Conservation (phyloP, 2,797 vertebrate species). For the Numenius phaeopus region DNA sequence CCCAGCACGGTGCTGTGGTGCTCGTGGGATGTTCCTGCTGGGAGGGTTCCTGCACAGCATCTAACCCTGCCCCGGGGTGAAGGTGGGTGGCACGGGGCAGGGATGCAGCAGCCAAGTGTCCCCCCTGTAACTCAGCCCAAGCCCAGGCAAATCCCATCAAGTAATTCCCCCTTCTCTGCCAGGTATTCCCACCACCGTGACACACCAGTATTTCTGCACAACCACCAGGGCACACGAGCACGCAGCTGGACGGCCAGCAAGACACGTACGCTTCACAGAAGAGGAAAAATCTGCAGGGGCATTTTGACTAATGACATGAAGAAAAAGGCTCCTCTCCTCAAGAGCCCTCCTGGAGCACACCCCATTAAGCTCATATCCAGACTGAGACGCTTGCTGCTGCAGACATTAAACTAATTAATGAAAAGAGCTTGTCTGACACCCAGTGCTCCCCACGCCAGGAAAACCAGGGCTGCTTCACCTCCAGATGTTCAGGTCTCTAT, state of each 20-base stretch:
- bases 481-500: neutral
- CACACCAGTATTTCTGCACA: neutral
- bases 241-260: neutral
- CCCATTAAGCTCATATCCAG: neutral
- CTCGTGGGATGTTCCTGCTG: rapidly evolving
- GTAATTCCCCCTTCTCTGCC: neutral
- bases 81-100: rapidly evolving
- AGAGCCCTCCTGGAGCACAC: neutral
- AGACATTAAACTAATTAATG: neutral
- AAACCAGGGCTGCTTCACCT: neutral
- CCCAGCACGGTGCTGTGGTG: rapidly evolving
- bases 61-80: neutral
- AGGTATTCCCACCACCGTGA: rapidly evolving
- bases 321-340: neutral
- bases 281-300: neutral
- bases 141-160: neutral
- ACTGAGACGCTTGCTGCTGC: neutral
- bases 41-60: neutral
- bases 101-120: neutral
- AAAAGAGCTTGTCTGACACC: neutral
- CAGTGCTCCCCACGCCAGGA: neutral
- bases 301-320: neutral
- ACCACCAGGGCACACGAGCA: rapidly evolving
- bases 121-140: neutral
- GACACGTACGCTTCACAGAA: rapidly evolving